Evolutionary conservation across 2,113 vertebrate species (phyloP).

Genomic region (Heteronetta atricapilla): DNA sequence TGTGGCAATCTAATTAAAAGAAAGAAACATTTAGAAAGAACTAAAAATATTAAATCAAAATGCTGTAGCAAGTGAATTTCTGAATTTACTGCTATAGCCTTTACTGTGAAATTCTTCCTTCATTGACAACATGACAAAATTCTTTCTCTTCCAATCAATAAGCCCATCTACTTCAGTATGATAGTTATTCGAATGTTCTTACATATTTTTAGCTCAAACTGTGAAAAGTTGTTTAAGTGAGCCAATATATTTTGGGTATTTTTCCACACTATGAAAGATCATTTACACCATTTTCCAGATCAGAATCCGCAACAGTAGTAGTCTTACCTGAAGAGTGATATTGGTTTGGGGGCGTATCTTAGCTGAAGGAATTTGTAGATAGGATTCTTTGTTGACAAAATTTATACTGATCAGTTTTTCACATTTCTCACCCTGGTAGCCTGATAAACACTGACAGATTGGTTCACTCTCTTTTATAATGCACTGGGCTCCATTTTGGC

Average conservation of each 20-base stretch:
- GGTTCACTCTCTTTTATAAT: conserved; percentile 88
- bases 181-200: not conserved
- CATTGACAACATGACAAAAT: not conserved
- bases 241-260: not conserved
- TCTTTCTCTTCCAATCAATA: not conserved
- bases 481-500: conserved; percentile 94
- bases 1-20: conserved; percentile 88
- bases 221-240: not conserved
- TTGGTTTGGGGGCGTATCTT: conserved; percentile 88
- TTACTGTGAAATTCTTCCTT: not conserved
- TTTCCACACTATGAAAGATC: not conserved
- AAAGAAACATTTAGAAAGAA: conserved; percentile 13
- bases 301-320: not conserved
- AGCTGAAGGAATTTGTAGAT: conserved; percentile 90
- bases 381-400: conserved; percentile 92
- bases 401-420: conserved; percentile 94
- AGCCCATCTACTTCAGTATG: not conserved
- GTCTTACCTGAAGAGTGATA: conserved; percentile 92
- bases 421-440: conserved; percentile 92
- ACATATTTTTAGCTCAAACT: not conserved
- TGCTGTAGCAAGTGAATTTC: not conserved
- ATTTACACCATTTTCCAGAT: not conserved
- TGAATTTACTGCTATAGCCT: not conserved
- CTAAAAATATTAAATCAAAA: not conserved
- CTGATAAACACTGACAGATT: conserved; percentile 91